These are phyloP conservation scores for Eulemur rubriventer DNA, from an alignment of 2,797 vertebrate genomes.

Conservation along the genomic window DNA sequence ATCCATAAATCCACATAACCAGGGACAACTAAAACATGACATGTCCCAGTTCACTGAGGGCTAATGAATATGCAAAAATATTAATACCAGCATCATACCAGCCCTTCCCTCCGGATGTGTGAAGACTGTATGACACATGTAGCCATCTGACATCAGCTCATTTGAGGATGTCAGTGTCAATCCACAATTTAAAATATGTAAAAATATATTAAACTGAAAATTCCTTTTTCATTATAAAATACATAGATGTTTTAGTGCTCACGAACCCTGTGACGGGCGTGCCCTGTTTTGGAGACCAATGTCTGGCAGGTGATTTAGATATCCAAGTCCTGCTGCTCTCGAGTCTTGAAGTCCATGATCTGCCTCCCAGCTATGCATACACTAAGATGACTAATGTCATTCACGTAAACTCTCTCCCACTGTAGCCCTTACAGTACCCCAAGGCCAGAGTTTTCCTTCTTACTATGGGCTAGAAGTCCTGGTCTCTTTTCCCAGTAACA, in stretches of 20 bases:
- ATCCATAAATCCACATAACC: slow-evolving; percentile 44
- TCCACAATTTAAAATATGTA: neutral
- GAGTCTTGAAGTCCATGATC: neutral
- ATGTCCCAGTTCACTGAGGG: neutral
- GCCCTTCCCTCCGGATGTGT: neutral
- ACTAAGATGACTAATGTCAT: neutral
- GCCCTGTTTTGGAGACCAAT: neutral
- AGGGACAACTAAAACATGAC: slow-evolving; percentile 12
- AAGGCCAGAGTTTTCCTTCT: neutral
- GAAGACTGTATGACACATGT: neutral
- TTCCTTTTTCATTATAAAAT: slow-evolving; percentile 1
- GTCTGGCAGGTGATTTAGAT: neutral
- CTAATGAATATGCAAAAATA: neutral
- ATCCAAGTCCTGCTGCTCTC: neutral
- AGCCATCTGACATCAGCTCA: neutral
- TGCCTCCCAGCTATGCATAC: neutral
- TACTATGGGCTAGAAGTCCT: neutral
- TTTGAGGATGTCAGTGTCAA: neutral
- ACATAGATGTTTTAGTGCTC: neutral
- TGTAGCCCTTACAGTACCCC: neutral
- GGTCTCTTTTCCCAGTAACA: neutral
- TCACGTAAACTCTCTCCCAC: neutral
- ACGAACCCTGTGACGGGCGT: neutral
- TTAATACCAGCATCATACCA: neutral
- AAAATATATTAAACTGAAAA: neutral